Percentiles rank a stretch among this genome's conserved stretches.
Evolutionary conservation across 1,140 invertebrate genomes (phyloP).

Genomic region (Pseudomyrmex concolor): DNA sequence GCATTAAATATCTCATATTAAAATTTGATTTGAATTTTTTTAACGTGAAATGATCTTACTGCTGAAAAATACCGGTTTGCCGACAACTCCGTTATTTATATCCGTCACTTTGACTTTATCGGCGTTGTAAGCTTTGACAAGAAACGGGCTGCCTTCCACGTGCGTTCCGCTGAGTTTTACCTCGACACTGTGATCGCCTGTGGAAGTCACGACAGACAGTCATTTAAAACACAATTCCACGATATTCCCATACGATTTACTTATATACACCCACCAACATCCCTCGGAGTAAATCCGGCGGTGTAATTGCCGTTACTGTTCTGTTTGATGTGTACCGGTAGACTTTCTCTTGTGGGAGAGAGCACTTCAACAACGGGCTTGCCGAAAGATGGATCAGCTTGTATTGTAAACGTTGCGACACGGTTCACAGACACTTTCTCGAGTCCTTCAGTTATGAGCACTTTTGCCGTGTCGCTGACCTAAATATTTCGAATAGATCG

Average conservation of each 20-base stretch:
- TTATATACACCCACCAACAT: slow-evolving; percentile 89
- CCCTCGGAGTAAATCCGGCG: slow-evolving; percentile 93
- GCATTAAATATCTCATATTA: too few species aligned
- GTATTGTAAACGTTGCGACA: slow-evolving; percentile 93
- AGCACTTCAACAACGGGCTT: slow-evolving; percentile 92
- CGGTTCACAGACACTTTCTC: slow-evolving; percentile 97
- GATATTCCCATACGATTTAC: background rate
- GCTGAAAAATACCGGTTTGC: slow-evolving; percentile 96
- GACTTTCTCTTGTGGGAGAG: slow-evolving; percentile 89
- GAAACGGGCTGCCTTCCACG: slow-evolving; percentile 97
- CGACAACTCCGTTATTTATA: slow-evolving; percentile 94
- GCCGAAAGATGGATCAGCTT: slow-evolving; percentile 89
- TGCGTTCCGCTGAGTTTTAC: slow-evolving; percentile 92
- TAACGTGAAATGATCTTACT: slow-evolving; percentile 88
- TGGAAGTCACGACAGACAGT: slow-evolving; percentile 14
- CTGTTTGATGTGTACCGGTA: slow-evolving; percentile 88
- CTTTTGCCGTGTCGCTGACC: slow-evolving; percentile 83
- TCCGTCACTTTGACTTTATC: slow-evolving; percentile 96
- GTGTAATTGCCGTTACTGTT: slow-evolving; percentile 81
- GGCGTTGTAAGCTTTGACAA: slow-evolving; percentile 97
- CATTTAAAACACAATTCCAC: slow-evolving; percentile 1
- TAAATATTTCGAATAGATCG: slow-evolving; percentile 51
- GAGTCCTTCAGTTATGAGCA: slow-evolving; percentile 90
- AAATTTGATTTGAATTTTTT: background rate
- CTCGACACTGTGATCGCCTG: slow-evolving; percentile 96